These are phyloP conservation scores for Gorsachius goisagi DNA, from an alignment of 2,113 vertebrate genomes.

Conservation along the genomic window DNA sequence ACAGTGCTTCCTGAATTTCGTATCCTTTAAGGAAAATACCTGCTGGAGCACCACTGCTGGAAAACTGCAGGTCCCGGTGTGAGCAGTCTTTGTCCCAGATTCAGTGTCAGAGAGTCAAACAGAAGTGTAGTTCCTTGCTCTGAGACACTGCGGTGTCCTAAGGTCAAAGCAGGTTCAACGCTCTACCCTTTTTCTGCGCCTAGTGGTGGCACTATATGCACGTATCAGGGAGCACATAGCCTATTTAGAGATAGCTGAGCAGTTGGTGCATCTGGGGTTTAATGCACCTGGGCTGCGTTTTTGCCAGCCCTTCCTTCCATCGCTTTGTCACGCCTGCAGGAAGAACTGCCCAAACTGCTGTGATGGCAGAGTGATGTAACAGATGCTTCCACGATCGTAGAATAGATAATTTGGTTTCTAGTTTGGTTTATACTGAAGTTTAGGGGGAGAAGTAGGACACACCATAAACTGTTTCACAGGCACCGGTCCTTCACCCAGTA, in stretches of 20 bases:
- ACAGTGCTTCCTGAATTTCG: background rate
- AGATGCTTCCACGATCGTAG: background rate
- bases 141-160: background rate
- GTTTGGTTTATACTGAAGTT: background rate
- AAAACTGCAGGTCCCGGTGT: background rate
- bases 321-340: background rate
- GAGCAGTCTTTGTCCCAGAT: background rate
- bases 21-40: background rate
- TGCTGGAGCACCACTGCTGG: background rate
- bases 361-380: background rate
- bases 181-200: background rate
- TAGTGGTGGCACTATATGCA: background rate
- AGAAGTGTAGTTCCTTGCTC: background rate
- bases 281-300: background rate
- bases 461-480: background rate
- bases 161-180: background rate
- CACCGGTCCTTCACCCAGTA: background rate
- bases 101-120: background rate
- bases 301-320: background rate
- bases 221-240: background rate
- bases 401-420: background rate
- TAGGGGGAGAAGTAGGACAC: background rate
- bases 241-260: background rate
- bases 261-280: background rate
- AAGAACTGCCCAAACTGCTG: background rate